Evolutionary conservation across 2,797 vertebrate species (phyloP), one percentile per base, ranked within the genome.

Genomic region (Lophotriccus pileatus): DNA sequence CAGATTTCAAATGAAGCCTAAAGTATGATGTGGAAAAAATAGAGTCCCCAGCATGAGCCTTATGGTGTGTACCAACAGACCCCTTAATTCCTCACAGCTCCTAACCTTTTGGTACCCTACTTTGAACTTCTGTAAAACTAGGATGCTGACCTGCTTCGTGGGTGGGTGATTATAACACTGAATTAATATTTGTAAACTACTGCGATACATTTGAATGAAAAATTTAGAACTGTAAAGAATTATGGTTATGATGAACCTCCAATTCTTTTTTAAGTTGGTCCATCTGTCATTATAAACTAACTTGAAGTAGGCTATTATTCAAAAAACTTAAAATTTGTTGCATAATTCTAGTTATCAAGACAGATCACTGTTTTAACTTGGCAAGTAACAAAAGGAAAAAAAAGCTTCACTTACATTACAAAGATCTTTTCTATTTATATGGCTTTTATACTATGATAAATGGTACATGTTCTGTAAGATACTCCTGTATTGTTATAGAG

Each of bases 111-210:
- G 39, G 68, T 85, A 90, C 32, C n/a, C 84, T 94, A 0, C 84
- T 93, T 87, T 92, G 94, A 96, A 94, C 95, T 95, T 84, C 81
- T 92, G 60, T 72, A 95, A 95, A 97, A 81, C 93, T 89, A 87
- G 82, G 89, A 92, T 95, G 94, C 63, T 93, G 85, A 96, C 91
- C 88, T 90, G 60, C 89, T 91, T 93, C 22, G 95, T 92, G 92
- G 90, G 90, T 90, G 93, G 87, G 81, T 94, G 89, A 82, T 83
- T 95, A 93, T 95, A 90, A 93, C 94, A 84, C 91, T 93, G 93
- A 94, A 93, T 95, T 96, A 94, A 96, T 96, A 84, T 95, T 95
- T 96, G 90, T 95, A 95, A 97, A 96, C 79, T 88, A 63, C 87
- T 94, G 89, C 9, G n/a, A 95, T 82, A 94, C 74, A 94, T 94